These are phyloP conservation scores for Oncopodura yosiiana DNA, from an alignment of 1,140 invertebrate species.

Conservation along the genomic window DNA sequence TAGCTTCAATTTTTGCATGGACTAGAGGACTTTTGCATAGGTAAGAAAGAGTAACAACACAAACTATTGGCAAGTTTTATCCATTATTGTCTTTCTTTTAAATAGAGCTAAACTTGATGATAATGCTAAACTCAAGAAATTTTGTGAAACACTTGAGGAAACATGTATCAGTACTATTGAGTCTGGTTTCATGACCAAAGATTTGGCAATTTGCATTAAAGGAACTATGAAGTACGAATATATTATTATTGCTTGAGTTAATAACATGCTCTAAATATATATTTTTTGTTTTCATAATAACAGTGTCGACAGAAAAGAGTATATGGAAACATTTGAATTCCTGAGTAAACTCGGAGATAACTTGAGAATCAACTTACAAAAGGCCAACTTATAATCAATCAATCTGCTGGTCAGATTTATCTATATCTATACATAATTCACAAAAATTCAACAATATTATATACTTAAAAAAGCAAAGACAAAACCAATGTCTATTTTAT, in stretches of 20 bases:
- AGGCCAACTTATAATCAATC: too few species aligned
- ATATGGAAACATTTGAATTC: conserved; percentile 96
- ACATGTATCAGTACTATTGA: conserved; percentile 94
- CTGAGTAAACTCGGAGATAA: conserved; percentile 92
- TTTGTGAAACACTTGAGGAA: conserved; percentile 71
- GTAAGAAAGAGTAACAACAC: too few species aligned
- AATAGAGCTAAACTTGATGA: conserved; percentile 87
- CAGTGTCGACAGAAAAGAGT: conserved; percentile 73
- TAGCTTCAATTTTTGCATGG: conserved; percentile 98
- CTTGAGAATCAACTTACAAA: conserved; percentile 57
- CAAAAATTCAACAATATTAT: too few species aligned
- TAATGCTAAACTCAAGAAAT: conserved; percentile 63
- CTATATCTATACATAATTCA: too few species aligned
- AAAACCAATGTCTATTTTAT: too few species aligned
- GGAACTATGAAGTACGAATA: conserved; percentile 52
- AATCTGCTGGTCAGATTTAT: too few species aligned
- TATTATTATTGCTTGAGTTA: not conserved
- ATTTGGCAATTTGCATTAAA: conserved; percentile 96
- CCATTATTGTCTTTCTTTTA: too few species aligned
- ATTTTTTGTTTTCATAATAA: conserved; percentile 15
- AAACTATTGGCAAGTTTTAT: not conserved
- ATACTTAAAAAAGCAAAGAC: too few species aligned
- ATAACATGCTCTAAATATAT: conserved; percentile 23
- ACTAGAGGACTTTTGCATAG: conserved; percentile 75
- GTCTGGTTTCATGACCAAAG: conserved; percentile 93